Evolutionary conservation across 2,113 vertebrate species (phyloP), one percentile per base, ranked within the genome.

Genomic region (Myiagra hebetior): DNA sequence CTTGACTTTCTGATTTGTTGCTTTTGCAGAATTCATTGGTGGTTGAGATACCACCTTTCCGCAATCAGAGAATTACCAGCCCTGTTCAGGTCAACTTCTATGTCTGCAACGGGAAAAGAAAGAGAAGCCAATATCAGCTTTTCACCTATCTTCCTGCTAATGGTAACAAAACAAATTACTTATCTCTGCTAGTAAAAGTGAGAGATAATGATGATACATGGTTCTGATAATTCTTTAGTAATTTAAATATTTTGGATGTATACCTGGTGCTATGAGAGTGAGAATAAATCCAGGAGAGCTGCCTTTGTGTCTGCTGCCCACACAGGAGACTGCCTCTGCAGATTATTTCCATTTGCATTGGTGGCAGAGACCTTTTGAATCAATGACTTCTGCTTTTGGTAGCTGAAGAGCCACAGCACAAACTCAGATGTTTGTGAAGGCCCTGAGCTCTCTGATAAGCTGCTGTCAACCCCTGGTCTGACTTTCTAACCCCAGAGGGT

Each of bases 31-130:
- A 98, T 67, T 96, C 98, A 0, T 60, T 99, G 95, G 98, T 99
- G 96, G 98, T 99, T 72, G 99, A 99, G 97, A 98, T 99, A 81
- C 99, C 99, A 10, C 98, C 99, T 2, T 99, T 99, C 95, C 98
- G 99, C 92, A 99, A 99, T 96, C 99, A 99, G 98, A 99, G 99
- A 93, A 99, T 99, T 97, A 98, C 98, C 96, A 99, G 97, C 97
- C 99, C 99, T 1, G 98, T 99, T 86, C 99, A 99, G 79, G 99
- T 99, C 81, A 99, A 98, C 97, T 99, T 99, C 98, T 99, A 99
- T 31, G 99, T 99, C 91, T 99, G 99, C 99, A 99, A 99, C 0
- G 99, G 99, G 93, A 99, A 99, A 97, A 98, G 99, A 96, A 99
- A 99, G 98, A 98, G 99, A 95, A 99, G 99, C 98, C 99, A 99